Evolutionary conservation across 2,113 vertebrate genomes (phyloP).

Genomic region (Jacana jacana): DNA sequence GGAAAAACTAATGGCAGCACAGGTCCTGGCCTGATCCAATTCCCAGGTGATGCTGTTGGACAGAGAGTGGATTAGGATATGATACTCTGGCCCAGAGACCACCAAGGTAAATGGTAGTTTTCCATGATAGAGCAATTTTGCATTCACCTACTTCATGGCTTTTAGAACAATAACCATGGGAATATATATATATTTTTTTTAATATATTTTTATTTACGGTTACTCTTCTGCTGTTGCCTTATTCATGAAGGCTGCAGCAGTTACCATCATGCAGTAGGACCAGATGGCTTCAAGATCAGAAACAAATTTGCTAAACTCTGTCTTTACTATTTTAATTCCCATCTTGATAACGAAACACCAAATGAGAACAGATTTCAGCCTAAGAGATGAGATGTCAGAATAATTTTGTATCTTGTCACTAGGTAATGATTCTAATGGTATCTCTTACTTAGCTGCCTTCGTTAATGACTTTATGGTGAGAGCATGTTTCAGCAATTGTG

Average conservation of each 20-base stretch:
- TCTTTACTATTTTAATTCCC: background rate
- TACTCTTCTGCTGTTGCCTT: background rate
- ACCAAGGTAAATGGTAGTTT: background rate
- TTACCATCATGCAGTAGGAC: background rate
- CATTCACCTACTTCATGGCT: background rate
- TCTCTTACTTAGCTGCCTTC: conserved; percentile 17
- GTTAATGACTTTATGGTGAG: background rate
- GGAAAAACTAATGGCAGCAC: background rate
- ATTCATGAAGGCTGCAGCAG: background rate
- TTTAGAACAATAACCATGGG: background rate
- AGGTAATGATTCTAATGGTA: conserved; percentile 26
- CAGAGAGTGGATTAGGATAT: background rate
- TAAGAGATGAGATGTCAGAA: conserved; percentile 13
- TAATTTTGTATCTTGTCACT: conserved; percentile 31
- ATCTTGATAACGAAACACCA: background rate
- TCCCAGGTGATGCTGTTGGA: background rate
- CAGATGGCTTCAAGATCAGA: conserved; percentile 1
- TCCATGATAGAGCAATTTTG: background rate
- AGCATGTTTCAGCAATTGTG: conserved; percentile 1
- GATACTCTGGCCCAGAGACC: background rate
- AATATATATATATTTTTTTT: background rate
- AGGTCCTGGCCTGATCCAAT: background rate
- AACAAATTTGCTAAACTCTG: background rate
- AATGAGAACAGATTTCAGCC: background rate
- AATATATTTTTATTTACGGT: background rate